phyloP scores from a whole-genome alignment of 2,888 invertebrate species.

The Desoria tigrina region DNA sequence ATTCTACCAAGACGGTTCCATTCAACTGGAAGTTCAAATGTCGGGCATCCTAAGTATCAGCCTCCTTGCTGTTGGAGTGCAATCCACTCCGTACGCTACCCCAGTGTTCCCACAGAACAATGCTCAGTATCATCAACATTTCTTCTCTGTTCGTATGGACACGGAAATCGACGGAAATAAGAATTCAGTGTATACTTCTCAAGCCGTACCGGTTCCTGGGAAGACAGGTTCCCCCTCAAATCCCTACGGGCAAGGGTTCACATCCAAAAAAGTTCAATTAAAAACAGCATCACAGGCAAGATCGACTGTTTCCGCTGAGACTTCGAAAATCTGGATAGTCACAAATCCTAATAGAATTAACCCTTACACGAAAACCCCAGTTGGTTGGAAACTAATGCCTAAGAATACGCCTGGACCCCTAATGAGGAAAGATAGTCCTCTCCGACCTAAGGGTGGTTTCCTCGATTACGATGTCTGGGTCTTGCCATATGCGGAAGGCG shows the following conservation, averaged over 20 bases:
- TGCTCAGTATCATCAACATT: conserved; percentile 41
- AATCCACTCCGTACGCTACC: conserved; percentile 17
- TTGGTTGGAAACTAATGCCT: conserved; percentile 29
- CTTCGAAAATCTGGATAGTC: conserved; percentile 29
- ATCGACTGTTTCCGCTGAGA: conserved; percentile 18
- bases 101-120: conserved; percentile 23
- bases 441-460: conserved; percentile 24
- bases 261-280: conserved; percentile 9
- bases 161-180: conserved; percentile 34
- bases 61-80: conserved; percentile 15
- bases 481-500: conserved; percentile 23
- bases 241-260: conserved; percentile 39
- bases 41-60: conserved; percentile 28
- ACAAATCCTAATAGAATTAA: conserved; percentile 18
- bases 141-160: conserved; percentile 31
- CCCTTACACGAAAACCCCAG: conserved; percentile 21
- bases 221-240: conserved; percentile 24
- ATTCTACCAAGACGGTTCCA: conserved; percentile 32
- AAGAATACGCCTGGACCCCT: conserved; percentile 14
- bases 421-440: conserved; percentile 29
- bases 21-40: conserved; percentile 30
- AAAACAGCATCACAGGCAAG: conserved; percentile 25
- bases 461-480: conserved; percentile 29
- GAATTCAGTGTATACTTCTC: conserved; percentile 28
- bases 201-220: conserved; percentile 25